Conservation (phyloP, 1,140 invertebrate species). For the Drosophila bocki region DNA sequence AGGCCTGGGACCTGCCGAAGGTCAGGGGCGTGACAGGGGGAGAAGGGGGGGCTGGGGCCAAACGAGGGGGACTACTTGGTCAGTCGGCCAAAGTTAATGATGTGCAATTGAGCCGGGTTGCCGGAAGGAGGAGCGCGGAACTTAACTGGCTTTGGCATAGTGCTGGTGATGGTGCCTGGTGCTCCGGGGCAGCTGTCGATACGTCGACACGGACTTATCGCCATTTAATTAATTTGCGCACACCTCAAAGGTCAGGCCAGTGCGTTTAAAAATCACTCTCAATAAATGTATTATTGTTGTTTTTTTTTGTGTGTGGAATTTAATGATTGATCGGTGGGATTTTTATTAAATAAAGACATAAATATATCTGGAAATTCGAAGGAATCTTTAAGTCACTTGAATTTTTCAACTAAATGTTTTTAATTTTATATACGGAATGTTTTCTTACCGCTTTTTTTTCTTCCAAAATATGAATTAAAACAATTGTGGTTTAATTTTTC, state of each 20-base stretch:
- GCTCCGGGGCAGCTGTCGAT: conserved; percentile 53
- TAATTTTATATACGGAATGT: not conserved
- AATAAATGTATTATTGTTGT: not conserved
- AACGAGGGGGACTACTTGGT: conserved; percentile 53
- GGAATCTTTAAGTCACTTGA: not conserved
- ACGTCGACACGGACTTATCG: conserved; percentile 61
- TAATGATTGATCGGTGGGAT: not conserved
- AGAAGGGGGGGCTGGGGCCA: not conserved
- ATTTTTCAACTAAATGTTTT: not conserved
- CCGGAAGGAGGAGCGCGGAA: not conserved
- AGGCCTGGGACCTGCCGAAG: not conserved
- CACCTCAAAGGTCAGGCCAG: conserved; percentile 61
- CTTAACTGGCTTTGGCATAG: conserved; percentile 23
- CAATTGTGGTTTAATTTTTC: conserved; percentile 2
- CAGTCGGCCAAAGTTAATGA: conserved; percentile 79
- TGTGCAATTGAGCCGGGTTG: conserved; percentile 37
- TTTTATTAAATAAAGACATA: not conserved
- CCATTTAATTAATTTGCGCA: conserved; percentile 72
- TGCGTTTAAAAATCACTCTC: conserved; percentile 22
- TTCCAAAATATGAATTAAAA: not conserved
- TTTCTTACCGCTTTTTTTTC: not conserved
- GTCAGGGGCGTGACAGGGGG: conserved; percentile 10
- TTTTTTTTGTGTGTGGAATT: not conserved
- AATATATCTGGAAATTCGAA: not conserved
- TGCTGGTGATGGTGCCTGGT: conserved; percentile 2